Conservation (phyloP, 2,888 invertebrate genomes). For the Sthenelais limicola region DNA sequence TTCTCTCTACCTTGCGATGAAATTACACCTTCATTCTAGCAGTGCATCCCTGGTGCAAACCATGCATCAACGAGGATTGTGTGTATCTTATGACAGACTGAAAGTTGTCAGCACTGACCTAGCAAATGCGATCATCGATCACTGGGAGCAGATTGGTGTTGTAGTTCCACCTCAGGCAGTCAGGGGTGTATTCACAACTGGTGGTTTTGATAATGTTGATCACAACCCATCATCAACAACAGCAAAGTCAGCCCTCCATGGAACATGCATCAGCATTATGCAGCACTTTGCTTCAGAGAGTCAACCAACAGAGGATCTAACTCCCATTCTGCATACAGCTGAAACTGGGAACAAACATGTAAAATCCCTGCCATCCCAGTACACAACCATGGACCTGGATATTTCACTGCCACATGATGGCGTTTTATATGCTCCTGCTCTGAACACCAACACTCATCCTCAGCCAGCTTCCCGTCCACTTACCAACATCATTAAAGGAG, state of each 20-base stretch:
- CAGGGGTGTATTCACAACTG: no score
- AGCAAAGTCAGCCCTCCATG: slow-evolving; percentile 28
- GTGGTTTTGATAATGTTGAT: no score
- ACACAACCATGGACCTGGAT: slow-evolving; percentile 35
- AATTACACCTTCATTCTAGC: no score
- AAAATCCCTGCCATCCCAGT: slow-evolving; percentile 23
- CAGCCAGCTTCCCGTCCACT: not conserved
- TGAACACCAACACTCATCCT: slow-evolving; percentile 26
- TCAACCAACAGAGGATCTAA: slow-evolving; percentile 22
- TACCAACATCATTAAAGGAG: no score
- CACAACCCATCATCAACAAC: slow-evolving; percentile 32
- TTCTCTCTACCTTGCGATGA: not conserved
- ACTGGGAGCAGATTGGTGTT: no score
- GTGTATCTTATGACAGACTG: no score
- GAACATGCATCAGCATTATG: slow-evolving; percentile 35
- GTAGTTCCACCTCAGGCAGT: no score
- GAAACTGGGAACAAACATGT: slow-evolving; percentile 33
- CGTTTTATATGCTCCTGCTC: slow-evolving; percentile 27
- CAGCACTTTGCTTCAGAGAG: slow-evolving; percentile 31
- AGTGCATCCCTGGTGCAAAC: no score
- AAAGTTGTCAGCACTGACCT: no score
- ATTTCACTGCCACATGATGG: slow-evolving; percentile 36
- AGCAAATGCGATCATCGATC: no score
- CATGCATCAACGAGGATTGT: no score
- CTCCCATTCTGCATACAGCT: slow-evolving; percentile 28